Evolutionary conservation across 2,113 vertebrate species (phyloP).

Genomic region (Athene noctua): DNA sequence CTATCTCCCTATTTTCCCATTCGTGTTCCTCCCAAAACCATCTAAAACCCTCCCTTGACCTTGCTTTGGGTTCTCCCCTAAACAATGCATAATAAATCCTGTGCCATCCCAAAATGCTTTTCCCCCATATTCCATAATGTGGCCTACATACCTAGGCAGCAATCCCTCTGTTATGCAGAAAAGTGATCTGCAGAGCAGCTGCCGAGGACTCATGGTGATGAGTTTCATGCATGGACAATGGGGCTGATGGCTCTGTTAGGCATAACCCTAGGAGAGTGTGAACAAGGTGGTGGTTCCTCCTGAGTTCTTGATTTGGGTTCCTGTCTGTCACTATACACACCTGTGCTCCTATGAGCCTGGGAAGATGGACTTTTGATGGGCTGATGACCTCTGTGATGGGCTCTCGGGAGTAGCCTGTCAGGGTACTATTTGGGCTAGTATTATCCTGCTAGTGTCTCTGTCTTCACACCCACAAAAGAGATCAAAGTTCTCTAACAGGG

Average conservation of each 20-base stretch:
- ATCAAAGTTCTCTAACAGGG: not conserved
- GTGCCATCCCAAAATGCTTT: not conserved
- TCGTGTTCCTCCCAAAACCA: not conserved
- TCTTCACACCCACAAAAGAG: too few relatives aligned
- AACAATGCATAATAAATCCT: not conserved
- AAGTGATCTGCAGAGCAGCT: not conserved
- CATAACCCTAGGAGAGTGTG: not conserved
- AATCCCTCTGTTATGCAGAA: not conserved
- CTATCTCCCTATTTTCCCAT: not conserved
- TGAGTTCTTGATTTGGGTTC: not conserved
- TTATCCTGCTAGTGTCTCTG: not conserved
- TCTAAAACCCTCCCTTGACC: not conserved
- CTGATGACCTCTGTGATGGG: not conserved
- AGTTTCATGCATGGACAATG: not conserved
- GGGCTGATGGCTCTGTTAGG: not conserved
- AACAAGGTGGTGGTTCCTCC: not conserved
- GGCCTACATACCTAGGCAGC: not conserved
- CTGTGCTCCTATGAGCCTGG: not conserved
- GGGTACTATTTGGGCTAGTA: not conserved
- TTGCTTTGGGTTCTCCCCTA: not conserved
- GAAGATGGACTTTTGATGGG: not conserved
- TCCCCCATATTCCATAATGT: not conserved
- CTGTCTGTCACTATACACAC: not conserved
- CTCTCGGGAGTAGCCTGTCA: not conserved
- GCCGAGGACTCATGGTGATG: not conserved